These are phyloP conservation scores for Flexamia atlantica DNA, from an alignment of 2,888 invertebrate genomes.

Conservation along the genomic window DNA sequence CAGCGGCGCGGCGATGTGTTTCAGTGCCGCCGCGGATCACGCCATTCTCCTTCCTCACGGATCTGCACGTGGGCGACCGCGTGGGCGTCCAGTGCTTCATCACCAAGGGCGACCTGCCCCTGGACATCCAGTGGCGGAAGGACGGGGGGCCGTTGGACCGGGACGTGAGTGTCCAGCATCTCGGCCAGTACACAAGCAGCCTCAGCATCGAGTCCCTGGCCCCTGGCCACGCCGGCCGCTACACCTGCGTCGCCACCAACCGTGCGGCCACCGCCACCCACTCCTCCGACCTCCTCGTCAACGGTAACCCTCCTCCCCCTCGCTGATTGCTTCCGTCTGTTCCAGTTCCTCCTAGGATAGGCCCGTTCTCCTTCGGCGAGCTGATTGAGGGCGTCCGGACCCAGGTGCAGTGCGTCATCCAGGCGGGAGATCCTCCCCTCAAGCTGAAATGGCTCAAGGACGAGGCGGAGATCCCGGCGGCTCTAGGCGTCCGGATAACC, in stretches of 20 bases:
- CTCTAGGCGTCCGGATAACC: constrained; percentile 71
- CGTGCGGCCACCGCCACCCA: constrained; percentile 75
- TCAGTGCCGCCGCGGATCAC: constrained; percentile 77
- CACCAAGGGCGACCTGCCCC: constrained; percentile 78
- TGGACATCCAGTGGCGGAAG: constrained; percentile 78
- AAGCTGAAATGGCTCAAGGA: constrained; percentile 74
- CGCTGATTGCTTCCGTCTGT: constrained; percentile 60
- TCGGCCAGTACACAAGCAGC: constrained; percentile 71
- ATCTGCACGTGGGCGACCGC: constrained; percentile 75
- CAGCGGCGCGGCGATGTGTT: constrained; percentile 68
- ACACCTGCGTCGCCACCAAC: constrained; percentile 77
- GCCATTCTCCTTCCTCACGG: constrained; percentile 76
- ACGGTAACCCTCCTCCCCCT: constrained; percentile 73
- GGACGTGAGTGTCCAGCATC: constrained; percentile 69
- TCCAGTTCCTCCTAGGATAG: constrained; percentile 70
- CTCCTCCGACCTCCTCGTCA: constrained; percentile 76
- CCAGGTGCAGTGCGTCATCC: constrained; percentile 73
- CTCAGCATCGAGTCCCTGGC: constrained; percentile 77
- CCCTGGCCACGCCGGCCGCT: constrained; percentile 77
- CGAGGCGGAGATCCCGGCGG: constrained; percentile 74
- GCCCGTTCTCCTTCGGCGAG: constrained; percentile 72
- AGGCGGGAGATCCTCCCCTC: constrained; percentile 72
- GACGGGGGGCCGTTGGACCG: constrained; percentile 70
- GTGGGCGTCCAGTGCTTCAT: constrained; percentile 77
- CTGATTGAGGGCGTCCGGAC: constrained; percentile 74